Base-by-base conservation (phyloP, 1,140 invertebrate genomes). In the Lepidurus couesii region DNA sequence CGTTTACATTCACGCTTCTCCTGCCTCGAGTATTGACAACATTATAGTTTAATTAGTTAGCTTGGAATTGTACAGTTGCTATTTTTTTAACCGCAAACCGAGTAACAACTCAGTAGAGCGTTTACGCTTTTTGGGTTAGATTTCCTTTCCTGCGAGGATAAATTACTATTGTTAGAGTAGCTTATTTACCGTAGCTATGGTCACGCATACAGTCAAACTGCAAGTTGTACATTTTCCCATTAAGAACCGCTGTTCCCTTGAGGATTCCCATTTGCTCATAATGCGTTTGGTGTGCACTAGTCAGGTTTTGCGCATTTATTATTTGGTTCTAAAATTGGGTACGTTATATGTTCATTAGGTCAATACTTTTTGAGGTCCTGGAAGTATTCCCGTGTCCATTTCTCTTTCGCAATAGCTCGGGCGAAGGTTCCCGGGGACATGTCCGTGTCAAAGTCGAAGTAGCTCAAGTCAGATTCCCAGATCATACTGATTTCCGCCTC, bases 171-270 rank as follows among this genome's bases (percentile, higher is more conserved):
- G 34, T 34, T 34, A 34, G 2, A 34, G 34, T 80, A 44, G 74
- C 83, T 86, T n/a, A n/a, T n/a, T n/a, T 84, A 91, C 91, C 91
- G 84, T 89, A 92, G 81, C 89, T 91, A 82, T 92, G 91, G 84
- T 92, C 90, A 81, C 90, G 84, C 34, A 89, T 85, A 26, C 86
- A 86, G 24, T 88, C 86, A 80, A 89, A 83, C 43, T 86, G 82
- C 3, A 90, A 79, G 13, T 84, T 77, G 80, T 88, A 86, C 42
- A 82, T 80, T 80, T 84, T 84, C 4, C 85, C 88, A 81, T 90
- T 86, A 45, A 91, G 85, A 73, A 82, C 83, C 5, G 88, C 86
- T 4, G 81, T 85, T 10, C 89, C 89, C 74, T 83, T 83, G 7
- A 90, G 81, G 77, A 82, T 84, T 10, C 90, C 90, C 86, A 89